phyloP scores from a whole-genome alignment of 2,113 vertebrate species.

The Chaetops frenatus region DNA sequence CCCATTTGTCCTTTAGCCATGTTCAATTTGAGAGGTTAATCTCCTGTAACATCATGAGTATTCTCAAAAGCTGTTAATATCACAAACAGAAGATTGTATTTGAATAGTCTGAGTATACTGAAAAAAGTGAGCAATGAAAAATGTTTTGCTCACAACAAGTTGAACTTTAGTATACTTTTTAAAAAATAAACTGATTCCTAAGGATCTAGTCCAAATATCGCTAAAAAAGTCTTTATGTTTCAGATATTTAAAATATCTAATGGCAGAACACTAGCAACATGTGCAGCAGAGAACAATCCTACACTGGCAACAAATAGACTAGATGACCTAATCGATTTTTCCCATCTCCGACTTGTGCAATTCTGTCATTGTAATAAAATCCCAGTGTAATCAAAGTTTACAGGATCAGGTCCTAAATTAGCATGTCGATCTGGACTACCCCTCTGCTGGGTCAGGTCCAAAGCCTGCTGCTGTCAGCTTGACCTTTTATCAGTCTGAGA shows the following conservation, averaged over 20 bases:
- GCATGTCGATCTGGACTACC: neutral
- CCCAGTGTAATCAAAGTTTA: neutral
- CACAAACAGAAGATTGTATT: neutral
- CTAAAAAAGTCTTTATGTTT: neutral
- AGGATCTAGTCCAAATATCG: neutral
- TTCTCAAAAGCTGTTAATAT: constrained; percentile 19
- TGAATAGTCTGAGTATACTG: neutral
- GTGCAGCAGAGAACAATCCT: neutral
- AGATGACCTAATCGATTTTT: constrained; percentile 45
- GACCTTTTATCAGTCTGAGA: neutral
- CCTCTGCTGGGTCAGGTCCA: neutral
- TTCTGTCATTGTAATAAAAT: constrained; percentile 46
- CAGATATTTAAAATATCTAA: neutral
- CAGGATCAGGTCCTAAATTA: constrained; percentile 32
- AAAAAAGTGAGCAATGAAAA: neutral
- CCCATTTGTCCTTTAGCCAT: neutral
- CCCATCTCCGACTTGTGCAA: neutral
- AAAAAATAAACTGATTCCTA: neutral
- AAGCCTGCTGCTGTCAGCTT: constrained; percentile 15
- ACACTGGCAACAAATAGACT: neutral
- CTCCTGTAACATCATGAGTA: neutral
- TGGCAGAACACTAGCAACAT: neutral
- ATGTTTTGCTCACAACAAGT: neutral
- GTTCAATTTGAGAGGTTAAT: neutral
- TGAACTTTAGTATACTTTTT: neutral